Base-by-base conservation (phyloP, 2,113 vertebrate species). In the Cyrtonyx montezumae region DNA sequence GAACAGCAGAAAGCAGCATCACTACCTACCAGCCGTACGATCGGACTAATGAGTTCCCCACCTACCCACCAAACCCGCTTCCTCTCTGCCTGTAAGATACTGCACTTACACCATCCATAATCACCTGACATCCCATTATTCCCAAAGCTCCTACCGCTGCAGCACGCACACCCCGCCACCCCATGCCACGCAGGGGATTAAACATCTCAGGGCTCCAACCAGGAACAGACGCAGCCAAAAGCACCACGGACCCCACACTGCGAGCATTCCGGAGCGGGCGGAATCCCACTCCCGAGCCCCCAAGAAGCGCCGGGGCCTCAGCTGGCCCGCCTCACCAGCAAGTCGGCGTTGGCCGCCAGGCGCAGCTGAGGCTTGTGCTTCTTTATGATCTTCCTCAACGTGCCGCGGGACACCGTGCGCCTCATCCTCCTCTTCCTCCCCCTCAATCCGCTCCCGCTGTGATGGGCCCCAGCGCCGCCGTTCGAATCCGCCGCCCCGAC, bases 301-400 rank as follows among this genome's bases (percentile, higher is more conserved):
- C 65, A 14, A 7, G 3, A 3, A 3, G 28, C 20, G 26, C 68
- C 9, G 15, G 15, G 20, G 14, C 37, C 7, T 23, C 40, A 7
- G 15, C 28, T 40, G n/a, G 34, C 43, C 55, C 5, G 16, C 4
- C 55, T 58, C 55, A 58, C 55, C 55, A 58, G 89, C 13, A 98
- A 66, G 62, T 98, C 98, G 28, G 67, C 2, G 55, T 95, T 85
- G 2, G 77, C 67, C 45, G 95, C 84, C 48, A 98, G 51, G 6
- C 96, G 94, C 1, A 98, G 81, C 8, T 95, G 73, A 2, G 97
- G 97, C 51, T 98, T 97, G 58, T 87, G 91, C 23, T 53, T 97
- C 92, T 95, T 98, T 18, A 98, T 58, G 8, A 97, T 28, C 7
- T 89, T 84, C 92, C 85, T 96, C n/a, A 98, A 11, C 32, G 96